Percentiles rank a stretch among this genome's conserved stretches.
Conservation (phyloP, 2,113 vertebrate genomes). For the Loxodonta africana region DNA sequence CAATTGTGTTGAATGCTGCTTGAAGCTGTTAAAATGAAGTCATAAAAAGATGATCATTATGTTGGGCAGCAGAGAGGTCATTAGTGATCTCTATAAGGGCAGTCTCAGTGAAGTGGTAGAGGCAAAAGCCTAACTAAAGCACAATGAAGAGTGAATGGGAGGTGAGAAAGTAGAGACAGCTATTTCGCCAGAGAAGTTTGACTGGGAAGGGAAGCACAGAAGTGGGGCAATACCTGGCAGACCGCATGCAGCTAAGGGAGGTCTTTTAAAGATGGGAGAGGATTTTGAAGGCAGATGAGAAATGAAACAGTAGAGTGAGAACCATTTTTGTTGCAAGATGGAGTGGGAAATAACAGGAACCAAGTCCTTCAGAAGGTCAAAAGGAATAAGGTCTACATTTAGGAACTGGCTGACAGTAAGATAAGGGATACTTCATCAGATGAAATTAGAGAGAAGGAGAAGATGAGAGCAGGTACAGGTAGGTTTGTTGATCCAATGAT, state of each 20-base stretch:
- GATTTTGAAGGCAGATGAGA: background rate
- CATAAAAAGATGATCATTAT: background rate
- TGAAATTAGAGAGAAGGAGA: background rate
- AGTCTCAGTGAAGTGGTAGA: background rate
- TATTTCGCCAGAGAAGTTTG: background rate
- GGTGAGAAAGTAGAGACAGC: background rate
- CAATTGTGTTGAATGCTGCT: background rate
- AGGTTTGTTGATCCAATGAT: background rate
- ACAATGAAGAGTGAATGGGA: background rate
- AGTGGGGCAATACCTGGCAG: background rate
- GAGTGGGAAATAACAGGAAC: background rate
- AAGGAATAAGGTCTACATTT: background rate
- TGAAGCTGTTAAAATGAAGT: constrained; percentile 13
- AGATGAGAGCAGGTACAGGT: background rate
- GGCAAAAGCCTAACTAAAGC: background rate
- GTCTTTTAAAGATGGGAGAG: background rate
- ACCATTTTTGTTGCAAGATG: background rate
- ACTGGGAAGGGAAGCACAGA: background rate
- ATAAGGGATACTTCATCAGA: background rate
- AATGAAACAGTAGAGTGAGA: background rate
- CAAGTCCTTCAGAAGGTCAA: background rate
- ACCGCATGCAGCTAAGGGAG: background rate
- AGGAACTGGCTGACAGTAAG: background rate
- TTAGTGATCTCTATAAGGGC: background rate
- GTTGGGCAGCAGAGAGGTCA: background rate